A percentile compares a stretch with the other conserved stretches of the same genome.
phyloP scores from a whole-genome alignment of 2,888 invertebrate species.

The Orthonevra nobilis region DNA sequence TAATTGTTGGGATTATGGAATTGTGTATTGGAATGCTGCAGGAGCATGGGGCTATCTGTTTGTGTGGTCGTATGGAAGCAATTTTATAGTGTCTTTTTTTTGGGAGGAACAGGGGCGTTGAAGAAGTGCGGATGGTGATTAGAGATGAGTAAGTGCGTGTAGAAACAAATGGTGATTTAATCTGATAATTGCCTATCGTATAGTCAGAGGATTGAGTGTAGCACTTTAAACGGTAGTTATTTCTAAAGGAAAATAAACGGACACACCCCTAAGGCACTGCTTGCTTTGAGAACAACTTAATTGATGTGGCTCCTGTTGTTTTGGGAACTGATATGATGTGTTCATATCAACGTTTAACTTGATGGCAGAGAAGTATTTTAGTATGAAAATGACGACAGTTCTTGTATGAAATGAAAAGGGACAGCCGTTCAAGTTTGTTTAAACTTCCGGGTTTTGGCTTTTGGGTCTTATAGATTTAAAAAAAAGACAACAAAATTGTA shows the following conservation, averaged over 20 bases:
- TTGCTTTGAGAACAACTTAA: too few relatives aligned
- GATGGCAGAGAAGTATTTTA: too few relatives aligned
- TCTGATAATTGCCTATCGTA: conserved; percentile 54
- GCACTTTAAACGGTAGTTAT: conserved; percentile 6
- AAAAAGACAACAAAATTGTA: too few relatives aligned
- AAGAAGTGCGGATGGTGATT: conserved; percentile 29
- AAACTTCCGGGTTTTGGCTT: too few relatives aligned
- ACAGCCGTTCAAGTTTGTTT: too few relatives aligned
- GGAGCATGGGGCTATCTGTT: conserved; percentile 11
- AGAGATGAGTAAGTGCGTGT: conserved; percentile 50
- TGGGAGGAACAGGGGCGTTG: too few relatives aligned
- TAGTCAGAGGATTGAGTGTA: conserved; percentile 7
- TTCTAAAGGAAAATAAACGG: conserved; percentile 12
- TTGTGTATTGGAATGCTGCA: conserved; percentile 21
- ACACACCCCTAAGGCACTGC: neutral
- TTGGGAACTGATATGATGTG: too few relatives aligned
- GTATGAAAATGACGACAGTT: too few relatives aligned
- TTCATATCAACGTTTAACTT: too few relatives aligned
- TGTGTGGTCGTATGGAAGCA: conserved; percentile 23
- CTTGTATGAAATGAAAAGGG: too few relatives aligned
- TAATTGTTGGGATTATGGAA: conserved; percentile 68
- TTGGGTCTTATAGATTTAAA: too few relatives aligned
- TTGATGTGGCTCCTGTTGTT: too few relatives aligned
- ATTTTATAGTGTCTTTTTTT: conserved; percentile 42
- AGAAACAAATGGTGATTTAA: conserved; percentile 56